Base-by-base conservation (phyloP, 1,140 invertebrate species). In the Leptoteleia sp. region DNA sequence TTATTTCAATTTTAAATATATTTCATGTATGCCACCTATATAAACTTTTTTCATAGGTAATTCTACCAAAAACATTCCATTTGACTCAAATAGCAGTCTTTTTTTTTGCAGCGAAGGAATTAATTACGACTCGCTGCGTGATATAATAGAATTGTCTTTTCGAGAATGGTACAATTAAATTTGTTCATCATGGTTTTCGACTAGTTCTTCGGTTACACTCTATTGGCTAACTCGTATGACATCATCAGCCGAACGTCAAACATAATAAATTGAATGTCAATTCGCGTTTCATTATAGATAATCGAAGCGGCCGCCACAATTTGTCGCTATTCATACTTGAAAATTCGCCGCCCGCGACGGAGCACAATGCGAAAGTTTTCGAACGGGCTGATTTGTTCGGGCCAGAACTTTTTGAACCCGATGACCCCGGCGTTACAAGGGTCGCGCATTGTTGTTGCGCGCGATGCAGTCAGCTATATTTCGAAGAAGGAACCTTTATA, bases 401-500 rank as follows among this genome's bases (percentile, higher is more conserved):
- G 27, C 3, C 22, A 4, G 17, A n/a, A 35, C 43, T 40, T n/a
- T 71, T 54, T 54, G 48, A 55, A 19, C 17, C 31, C 7, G 1
- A 6, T 40, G 37, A 17, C 43, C 29, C 62, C 52, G 48, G 25
- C 38, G 33, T 4, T 48, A 37, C 67, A 61, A 72, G 59, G 33
- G 17, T 65, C 43, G 29, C 25, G 16, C 37, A 67, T 71, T 70
- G 65, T n/a, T 71, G 31, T 42, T 70, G 22, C 40, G 3, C 25
- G 6, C 50, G 50, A 50, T 48, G 59, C 59, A 71, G 37, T 61
- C 75, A 45, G 52, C 67, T 59, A 40, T 47, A 52, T 40, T 71
- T 52, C 38, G 52, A 57, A 48, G 54, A 75, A 52, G 16, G 45
- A 31, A 57, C 37, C 68, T 65, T 70, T 77, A 54, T 52, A 57